Conservation (phyloP, 2,113 vertebrate species). For the Spheniscus mendiculus region DNA sequence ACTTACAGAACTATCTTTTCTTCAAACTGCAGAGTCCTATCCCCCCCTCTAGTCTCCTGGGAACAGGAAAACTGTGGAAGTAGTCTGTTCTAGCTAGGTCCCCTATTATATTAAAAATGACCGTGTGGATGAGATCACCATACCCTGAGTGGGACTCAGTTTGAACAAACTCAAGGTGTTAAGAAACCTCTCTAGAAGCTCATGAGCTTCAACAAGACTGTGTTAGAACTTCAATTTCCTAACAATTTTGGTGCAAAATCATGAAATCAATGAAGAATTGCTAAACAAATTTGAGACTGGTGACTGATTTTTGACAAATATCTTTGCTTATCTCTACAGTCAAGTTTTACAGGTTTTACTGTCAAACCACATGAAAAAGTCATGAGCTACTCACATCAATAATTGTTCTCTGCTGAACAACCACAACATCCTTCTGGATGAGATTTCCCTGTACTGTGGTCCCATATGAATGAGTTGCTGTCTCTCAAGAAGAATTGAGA, state of each 20-base stretch:
- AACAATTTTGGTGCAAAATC: neutral
- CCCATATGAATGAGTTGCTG: neutral
- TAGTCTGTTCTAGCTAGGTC: neutral
- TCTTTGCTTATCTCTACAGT: neutral
- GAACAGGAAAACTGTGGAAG: neutral
- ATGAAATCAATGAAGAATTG: neutral
- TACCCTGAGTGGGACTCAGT: neutral
- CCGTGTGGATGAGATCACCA: neutral
- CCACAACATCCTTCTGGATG: neutral
- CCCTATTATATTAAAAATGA: neutral
- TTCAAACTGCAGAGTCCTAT: neutral
- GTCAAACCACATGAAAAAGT: constrained; percentile 25
- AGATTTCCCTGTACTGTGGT: neutral
- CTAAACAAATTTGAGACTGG: neutral
- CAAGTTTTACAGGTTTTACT: neutral
- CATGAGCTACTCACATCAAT: neutral
- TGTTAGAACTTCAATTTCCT: neutral
- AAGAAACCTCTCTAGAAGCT: neutral
- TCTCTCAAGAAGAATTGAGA: neutral
- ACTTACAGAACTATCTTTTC: neutral
- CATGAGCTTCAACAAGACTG: neutral
- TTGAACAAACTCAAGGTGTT: neutral
- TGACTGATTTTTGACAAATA: neutral
- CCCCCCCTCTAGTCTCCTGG: neutral
- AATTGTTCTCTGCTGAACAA: constrained; percentile 8